Base-by-base conservation (phyloP, 2,888 invertebrate genomes). In the Boloria euphrosyne region DNA sequence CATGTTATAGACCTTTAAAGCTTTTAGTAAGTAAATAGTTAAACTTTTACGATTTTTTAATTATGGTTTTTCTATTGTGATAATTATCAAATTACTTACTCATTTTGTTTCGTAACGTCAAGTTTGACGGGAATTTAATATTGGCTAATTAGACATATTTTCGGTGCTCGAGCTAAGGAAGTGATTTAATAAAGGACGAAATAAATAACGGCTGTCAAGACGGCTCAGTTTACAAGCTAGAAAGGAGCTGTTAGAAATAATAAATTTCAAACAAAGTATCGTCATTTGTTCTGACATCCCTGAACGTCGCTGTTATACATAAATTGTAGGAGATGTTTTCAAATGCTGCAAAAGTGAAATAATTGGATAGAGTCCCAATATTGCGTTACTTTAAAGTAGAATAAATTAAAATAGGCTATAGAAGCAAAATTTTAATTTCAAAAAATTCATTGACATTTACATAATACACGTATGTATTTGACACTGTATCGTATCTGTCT, bases 241-340 rank as follows among this genome's bases (percentile, higher is more conserved):
- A 80, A 81, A 81, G 76, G 79, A 85, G 71, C 73, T 77, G 77
- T 81, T 77, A 76, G 80, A 82, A 85, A 86, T 83, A 83, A 83
- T 85, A 81, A 78, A 78, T 80, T 78, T 83, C 78, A 81, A 84
- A 87, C 85, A 86, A 88, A 87, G 85, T 83, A 81, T 76, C 74
- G 75, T 79, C 76, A 82, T 87, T 85, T 84, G 79, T 87, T 79
- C 74, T 60, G 71, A 77, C 74, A 74, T 75, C 71, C 70, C 74
- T 71, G 78, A 74, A 72, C 76, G 80, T 81, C 80, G 77, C 75
- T 74, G 76, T 78, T 75, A 74, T 78, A 64, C 80, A 84, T 82
- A 81, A 86, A 85, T 83, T 80, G 80, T 80, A 70, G 69, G 3
- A 14, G 49, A 61, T 68, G 80, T 83, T 80, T 79, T 79, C 3